These are phyloP conservation scores for Pycnonotus jocosus DNA, from an alignment of 2,113 vertebrate genomes.

Conservation along the genomic window DNA sequence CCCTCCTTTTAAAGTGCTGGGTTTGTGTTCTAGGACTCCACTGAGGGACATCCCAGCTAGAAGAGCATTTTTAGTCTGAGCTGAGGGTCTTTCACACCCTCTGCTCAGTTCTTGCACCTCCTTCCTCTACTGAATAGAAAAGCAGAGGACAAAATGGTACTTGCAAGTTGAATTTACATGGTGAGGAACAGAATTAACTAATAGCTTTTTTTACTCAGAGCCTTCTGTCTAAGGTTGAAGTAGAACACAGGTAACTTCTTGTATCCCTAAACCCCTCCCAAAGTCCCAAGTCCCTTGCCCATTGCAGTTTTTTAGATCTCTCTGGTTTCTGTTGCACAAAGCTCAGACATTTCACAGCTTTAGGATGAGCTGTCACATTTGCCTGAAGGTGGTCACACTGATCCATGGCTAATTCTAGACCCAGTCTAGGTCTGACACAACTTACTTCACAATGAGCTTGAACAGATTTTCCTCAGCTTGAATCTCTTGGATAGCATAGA, in stretches of 20 bases:
- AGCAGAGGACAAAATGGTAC: not conserved
- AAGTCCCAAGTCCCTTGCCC: not conserved
- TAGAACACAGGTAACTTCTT: not conserved
- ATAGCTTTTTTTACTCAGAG: not conserved
- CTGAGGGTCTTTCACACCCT: not conserved
- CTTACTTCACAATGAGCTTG: slow-evolving; percentile 84
- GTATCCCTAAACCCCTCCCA: not conserved
- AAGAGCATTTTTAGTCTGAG: not conserved
- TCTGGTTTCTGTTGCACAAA: not conserved
- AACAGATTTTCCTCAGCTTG: slow-evolving; percentile 90
- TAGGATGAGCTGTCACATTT: not conserved
- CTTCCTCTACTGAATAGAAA: not conserved
- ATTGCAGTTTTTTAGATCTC: not conserved
- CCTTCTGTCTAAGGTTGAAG: not conserved
- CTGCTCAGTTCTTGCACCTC: not conserved
- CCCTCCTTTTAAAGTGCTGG: not conserved
- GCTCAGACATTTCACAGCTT: not conserved
- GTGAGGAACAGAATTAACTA: not conserved
- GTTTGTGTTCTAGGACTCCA: not conserved
- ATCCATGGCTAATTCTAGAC: not conserved
- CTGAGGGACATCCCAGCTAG: not conserved
- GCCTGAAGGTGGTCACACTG: not conserved
- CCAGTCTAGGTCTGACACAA: not conserved
- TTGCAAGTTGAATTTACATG: not conserved
- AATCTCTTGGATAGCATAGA: slow-evolving; percentile 96